Conservation (phyloP, 2,797 vertebrate species). For the Paguma larvata region DNA sequence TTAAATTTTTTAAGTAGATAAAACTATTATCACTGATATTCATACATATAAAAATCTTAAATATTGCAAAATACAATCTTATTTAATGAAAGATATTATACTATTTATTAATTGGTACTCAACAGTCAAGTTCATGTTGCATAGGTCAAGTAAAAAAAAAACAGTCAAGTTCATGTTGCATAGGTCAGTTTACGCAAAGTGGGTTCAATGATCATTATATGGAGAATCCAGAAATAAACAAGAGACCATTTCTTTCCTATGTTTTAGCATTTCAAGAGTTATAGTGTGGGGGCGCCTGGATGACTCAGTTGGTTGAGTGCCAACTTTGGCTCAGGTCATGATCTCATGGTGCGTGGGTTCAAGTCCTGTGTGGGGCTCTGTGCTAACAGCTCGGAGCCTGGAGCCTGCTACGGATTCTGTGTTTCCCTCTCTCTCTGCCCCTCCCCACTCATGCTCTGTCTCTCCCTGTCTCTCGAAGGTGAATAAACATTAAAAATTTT, state of each 20-base stretch:
- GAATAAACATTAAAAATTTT: too few relatives aligned
- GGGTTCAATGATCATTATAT: background rate
- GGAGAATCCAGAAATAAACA: background rate
- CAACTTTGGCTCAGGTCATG: too few relatives aligned
- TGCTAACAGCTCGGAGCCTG: too few relatives aligned
- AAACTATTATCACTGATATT: background rate
- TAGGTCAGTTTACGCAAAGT: background rate
- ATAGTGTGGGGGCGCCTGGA: background rate
- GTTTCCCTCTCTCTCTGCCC: too few relatives aligned
- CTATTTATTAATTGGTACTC: background rate
- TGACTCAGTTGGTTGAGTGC: too few relatives aligned
- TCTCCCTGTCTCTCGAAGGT: too few relatives aligned
- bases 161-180: background rate
- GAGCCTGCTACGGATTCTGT: too few relatives aligned
- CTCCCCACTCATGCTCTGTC: too few relatives aligned
- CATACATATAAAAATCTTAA: background rate
- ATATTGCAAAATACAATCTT: background rate
- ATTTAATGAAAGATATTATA: background rate
- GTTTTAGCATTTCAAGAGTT: background rate
- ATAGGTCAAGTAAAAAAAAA: background rate
- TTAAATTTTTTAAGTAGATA: constrained; percentile 1
- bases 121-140: background rate
- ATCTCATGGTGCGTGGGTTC: too few relatives aligned
- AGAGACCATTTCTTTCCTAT: background rate
- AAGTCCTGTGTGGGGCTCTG: too few relatives aligned